Conservation (phyloP, 2,797 vertebrate species). For the Lagothrix lagotricha region DNA sequence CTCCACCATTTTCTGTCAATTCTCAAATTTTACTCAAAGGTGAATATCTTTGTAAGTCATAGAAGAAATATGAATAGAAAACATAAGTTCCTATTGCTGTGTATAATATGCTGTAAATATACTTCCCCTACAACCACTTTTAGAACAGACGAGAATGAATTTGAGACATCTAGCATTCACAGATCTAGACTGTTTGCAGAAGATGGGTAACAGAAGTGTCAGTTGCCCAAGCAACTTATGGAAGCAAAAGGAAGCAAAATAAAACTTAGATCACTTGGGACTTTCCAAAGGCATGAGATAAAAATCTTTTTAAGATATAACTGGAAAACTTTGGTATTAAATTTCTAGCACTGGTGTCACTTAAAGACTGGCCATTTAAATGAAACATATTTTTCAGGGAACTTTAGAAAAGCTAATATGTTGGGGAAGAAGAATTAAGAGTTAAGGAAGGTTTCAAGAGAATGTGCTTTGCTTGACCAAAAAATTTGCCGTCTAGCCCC, state of each 20-base stretch:
- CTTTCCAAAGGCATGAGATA: constrained; percentile 31
- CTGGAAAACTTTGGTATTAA: constrained; percentile 32
- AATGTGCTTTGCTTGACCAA: not conserved
- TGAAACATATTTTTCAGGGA: not conserved
- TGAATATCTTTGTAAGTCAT: not conserved
- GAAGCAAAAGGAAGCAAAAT: constrained; percentile 16
- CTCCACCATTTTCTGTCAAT: not conserved
- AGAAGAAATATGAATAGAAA: not conserved
- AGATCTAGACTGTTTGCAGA: not conserved
- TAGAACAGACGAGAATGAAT: constrained; percentile 20
- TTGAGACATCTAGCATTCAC: not conserved
- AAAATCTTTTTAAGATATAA: constrained; percentile 29
- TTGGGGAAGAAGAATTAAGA: not conserved
- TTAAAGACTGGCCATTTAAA: not conserved
- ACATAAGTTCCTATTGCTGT: not conserved
- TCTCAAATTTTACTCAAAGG: constrained; percentile 2
- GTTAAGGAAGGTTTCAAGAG: not conserved
- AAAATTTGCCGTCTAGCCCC: not conserved
- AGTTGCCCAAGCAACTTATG: not conserved
- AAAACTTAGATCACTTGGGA: constrained; percentile 11
- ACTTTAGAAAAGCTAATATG: not conserved
- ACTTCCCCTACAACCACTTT: not conserved
- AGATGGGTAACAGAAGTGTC: not conserved
- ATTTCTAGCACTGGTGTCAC: not conserved
- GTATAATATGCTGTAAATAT: not conserved